Conservation (phyloP, 2,888 invertebrate species). For the Papilio gigon region DNA sequence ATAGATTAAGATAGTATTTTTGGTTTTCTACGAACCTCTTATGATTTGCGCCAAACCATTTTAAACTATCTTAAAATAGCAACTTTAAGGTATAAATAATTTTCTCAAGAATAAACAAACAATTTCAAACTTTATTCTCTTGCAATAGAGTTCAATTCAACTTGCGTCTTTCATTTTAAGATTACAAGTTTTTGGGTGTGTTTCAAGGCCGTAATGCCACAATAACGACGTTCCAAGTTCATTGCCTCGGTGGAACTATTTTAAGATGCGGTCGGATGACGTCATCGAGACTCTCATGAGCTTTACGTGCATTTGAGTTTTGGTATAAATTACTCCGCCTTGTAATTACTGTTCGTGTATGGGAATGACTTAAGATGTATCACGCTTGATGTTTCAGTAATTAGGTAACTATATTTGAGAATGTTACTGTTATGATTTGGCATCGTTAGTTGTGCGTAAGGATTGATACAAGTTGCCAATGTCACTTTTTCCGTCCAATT, state of each 20-base stretch:
- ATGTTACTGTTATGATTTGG: no score
- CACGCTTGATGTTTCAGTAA: neutral
- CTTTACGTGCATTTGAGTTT: conserved; percentile 32
- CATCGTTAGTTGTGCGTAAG: no score
- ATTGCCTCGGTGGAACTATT: conserved; percentile 63
- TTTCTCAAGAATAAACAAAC: neutral
- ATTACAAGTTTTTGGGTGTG: conserved; percentile 31
- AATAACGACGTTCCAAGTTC: conserved; percentile 52
- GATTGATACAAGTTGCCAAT: no score
- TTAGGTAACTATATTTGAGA: neutral
- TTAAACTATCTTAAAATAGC: conserved; percentile 26
- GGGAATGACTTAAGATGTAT: neutral
- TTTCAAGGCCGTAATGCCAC: conserved; percentile 44
- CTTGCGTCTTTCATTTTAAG: neutral
- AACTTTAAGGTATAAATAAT: conserved; percentile 18
- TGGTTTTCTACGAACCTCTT: neutral
- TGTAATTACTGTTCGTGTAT: conserved; percentile 9
- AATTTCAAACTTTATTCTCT: neutral
- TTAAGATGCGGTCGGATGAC: conserved; percentile 49
- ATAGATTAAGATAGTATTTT: neutral
- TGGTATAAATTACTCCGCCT: neutral
- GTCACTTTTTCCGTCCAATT: no score
- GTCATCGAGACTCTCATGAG: conserved; percentile 48
- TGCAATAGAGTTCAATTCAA: neutral
- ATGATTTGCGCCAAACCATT: conserved; percentile 5